Base-by-base conservation (phyloP, 2,797 vertebrate species). In the Sebastes variabilis region DNA sequence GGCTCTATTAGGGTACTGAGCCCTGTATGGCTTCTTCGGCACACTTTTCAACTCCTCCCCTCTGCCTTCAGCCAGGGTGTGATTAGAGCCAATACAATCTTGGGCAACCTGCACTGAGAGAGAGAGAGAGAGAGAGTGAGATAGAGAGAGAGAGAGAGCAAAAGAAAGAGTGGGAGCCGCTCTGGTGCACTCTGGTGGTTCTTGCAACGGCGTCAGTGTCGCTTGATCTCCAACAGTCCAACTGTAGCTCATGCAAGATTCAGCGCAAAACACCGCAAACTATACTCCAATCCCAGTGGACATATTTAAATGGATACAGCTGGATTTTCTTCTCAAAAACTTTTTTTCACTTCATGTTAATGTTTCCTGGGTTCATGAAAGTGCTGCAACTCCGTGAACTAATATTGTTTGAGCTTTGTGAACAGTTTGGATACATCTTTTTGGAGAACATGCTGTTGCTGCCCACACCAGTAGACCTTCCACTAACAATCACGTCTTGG, bases 141-240 rank as follows among this genome's bases (percentile, higher is more conserved):
- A 84, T 72, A 80, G 56, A 79, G 73, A 72, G 84, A 81, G 77
- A 79, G 80, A 77, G 82, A 69, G 81, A 54, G 83, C 25, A 85
- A 91, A 83, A 86, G 88, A 82, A 71, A 89, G 78, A 92, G 87
- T 66, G 91, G 65, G 83, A 93, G 90, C 87, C 81, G 72, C 89
- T 92, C 87, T 94, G 87, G 91, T 94, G 93, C 89, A 92, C 93
- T 94, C 89, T 93, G 92, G 86, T 88, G 88, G 92, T 93, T 91
- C 86, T 85, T 90, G 81, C 86, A 91, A 86, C 88, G 79, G 91
- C 72, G 90, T 94, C 92, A 92, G 77, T 91, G 80, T 85, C 93
- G 84, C 89, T 93, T 93, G 84, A 93, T 92, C 90, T 91, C 61
- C 77, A 81, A 60, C 78, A 86, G 84, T 88, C 81, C 84, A 90